These are phyloP conservation scores for Notechis scutatus DNA, from an alignment of 2,113 vertebrate genomes.

Conservation along the genomic window DNA sequence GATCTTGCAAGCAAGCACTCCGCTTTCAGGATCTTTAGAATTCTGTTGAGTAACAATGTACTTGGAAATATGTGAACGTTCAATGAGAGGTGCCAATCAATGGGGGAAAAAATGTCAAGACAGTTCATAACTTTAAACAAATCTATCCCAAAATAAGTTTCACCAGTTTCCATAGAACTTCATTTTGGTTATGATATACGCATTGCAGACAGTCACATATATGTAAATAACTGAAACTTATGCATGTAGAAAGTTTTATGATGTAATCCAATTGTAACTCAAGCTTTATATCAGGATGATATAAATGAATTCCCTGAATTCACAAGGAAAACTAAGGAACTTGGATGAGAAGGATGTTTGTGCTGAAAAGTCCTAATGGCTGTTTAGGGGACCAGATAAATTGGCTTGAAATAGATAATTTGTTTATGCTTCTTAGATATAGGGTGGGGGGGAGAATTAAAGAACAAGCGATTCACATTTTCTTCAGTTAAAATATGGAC, in stretches of 20 bases:
- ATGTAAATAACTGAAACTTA: neutral
- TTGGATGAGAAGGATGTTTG: neutral
- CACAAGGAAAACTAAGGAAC: neutral
- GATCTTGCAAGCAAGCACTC: neutral
- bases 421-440: neutral
- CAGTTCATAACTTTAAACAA: neutral
- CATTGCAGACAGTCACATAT: neutral
- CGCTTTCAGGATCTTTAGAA: neutral
- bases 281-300: neutral
- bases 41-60: neutral
- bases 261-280: neutral
- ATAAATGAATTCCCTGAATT: neutral
- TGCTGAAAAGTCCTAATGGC: neutral
- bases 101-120: neutral
- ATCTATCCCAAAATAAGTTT: neutral
- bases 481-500: neutral
- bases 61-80: neutral
- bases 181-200: neutral
- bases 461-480: neutral
- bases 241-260: neutral
- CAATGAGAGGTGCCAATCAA: neutral
- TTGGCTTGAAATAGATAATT: neutral
- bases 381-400: neutral
- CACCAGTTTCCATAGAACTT: neutral
- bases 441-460: neutral